Percentiles rank a stretch among this genome's conserved stretches.
These are phyloP conservation scores for Drosophila neutralis DNA, from an alignment of 2,888 invertebrate genomes.

Conservation along the genomic window DNA sequence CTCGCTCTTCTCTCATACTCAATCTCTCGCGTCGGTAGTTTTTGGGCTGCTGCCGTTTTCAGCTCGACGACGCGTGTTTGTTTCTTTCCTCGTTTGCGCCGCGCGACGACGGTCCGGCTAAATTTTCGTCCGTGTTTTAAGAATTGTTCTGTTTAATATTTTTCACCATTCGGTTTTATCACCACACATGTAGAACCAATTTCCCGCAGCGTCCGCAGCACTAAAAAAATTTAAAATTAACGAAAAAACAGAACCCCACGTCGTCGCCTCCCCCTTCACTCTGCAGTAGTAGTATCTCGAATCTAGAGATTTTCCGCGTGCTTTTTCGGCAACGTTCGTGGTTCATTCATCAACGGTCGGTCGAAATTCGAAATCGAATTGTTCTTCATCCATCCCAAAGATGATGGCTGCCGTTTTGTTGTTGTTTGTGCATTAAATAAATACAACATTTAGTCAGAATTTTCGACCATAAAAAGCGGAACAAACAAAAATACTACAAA, in stretches of 20 bases:
- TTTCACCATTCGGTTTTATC: conserved; percentile 64
- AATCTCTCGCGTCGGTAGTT: conserved; percentile 51
- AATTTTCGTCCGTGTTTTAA: conserved; percentile 70
- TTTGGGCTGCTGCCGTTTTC: conserved; percentile 59
- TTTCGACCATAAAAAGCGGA: conserved; percentile 64
- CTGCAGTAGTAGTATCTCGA: conserved; percentile 12
- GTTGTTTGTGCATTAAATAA: conserved; percentile 65
- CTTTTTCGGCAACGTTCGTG: conserved; percentile 32
- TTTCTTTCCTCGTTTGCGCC: conserved; percentile 78
- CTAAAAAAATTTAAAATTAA: not conserved
- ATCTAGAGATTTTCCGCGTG: conserved; percentile 55
- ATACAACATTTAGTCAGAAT: conserved; percentile 65
- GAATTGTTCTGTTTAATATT: conserved; percentile 63
- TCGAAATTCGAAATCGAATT: conserved; percentile 19
- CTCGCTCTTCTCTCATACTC: conserved; percentile 14
- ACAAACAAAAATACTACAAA: conserved; percentile 15
- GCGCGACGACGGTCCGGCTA: conserved; percentile 75
- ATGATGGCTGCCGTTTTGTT: conserved; percentile 38
- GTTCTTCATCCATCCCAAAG: conserved; percentile 24
- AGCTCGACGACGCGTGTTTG: conserved; percentile 64
- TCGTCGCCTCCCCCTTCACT: conserved; percentile 28
- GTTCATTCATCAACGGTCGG: conserved; percentile 41
- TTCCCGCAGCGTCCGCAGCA: conserved; percentile 51
- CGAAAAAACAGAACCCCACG: conserved; percentile 26
- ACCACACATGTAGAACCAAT: conserved; percentile 32